Evolutionary conservation across 2,888 invertebrate genomes (phyloP), one percentile per base, ranked within the genome.

Genomic region (Tenthredo distinguenda): DNA sequence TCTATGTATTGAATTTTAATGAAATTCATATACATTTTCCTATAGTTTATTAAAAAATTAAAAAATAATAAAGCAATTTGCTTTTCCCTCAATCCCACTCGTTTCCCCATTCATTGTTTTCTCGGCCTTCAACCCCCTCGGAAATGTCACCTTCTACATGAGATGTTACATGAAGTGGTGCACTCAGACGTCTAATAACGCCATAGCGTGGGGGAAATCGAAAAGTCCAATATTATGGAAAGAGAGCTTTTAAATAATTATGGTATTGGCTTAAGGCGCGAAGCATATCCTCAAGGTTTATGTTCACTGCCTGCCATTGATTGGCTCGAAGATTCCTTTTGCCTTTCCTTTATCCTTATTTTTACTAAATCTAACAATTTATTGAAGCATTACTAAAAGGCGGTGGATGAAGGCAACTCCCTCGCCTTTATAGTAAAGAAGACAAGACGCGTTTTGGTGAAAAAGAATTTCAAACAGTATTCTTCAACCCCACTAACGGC

Each of bases 161-260:
- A 34, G 34, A 18, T 15, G 31, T 12, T 31, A 34, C 15, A 68
- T 68, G 18, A 31, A 26, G 68, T 18, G 68, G 68, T 26, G 34
- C 18, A 26, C 26, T 62, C 34, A n/a, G n/a, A 55, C 55, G 55
- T n/a, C n/a, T n/a, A 7, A 34, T 34, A n/a, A n/a, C 2, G 10
- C 18, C n/a, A 55, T 1, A 26, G 77, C 1, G 55, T 50, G 15
- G 31, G 31, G 40, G 31, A 50, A 50, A 50, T 31, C 31, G 77
- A 50, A 47, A 47, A 50, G 26, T 37, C 79, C 62, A 81, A 81
- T 81, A 40, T 81, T 81, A 81, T 81, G 62, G 26, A 7, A 81
- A 62, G 62, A 37, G 40, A 62, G 79, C 79, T 81, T 62, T 81
- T 81, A 81, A 77, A 81, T 81, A 40, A 81, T 81, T 81, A 81